A percentile compares a stretch with the other conserved stretches of the same genome.
Evolutionary conservation across 2,113 vertebrate genomes (phyloP).

Genomic region (Halichoeres trimaculatus): DNA sequence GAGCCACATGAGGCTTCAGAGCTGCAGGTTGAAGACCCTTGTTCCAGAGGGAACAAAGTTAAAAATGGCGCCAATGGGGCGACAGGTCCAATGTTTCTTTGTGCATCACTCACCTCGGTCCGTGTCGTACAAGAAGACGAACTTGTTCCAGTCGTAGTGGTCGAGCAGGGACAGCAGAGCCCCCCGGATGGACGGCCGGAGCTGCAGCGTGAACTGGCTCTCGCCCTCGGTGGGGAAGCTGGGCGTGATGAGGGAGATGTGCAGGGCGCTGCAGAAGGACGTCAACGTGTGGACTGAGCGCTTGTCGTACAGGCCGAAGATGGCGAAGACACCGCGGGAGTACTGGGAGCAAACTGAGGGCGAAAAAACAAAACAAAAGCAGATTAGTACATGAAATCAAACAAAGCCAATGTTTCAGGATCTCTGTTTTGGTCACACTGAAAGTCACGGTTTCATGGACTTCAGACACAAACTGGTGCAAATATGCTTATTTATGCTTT

Average conservation of each 20-base stretch:
- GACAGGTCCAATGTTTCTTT: no score
- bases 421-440: no score
- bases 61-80: no score
- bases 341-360: constrained; percentile 97
- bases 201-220: constrained; percentile 97
- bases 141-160: constrained; percentile 97
- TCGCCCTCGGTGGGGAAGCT: constrained; percentile 97
- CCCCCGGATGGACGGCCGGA: constrained; percentile 92
- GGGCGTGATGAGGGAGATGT: constrained; percentile 98
- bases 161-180: constrained; percentile 94
- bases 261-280: constrained; percentile 98
- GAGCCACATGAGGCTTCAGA: no score
- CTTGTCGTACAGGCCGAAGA: constrained; percentile 99
- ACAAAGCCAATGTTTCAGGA: no score
- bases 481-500: no score
- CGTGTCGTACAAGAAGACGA: constrained; percentile 97
- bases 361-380: background rate
- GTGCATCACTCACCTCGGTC: constrained; percentile 88
- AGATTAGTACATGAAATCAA: no score
- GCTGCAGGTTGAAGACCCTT: no score
- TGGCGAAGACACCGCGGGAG: constrained; percentile 98
- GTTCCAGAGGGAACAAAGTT: no score
- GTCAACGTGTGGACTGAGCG: constrained; percentile 98
- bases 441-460: no score
- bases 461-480: no score